Evolutionary conservation across 2,888 invertebrate species (phyloP), one percentile per base, ranked within the genome.

Genomic region (Caenorhabditis macrosperma): DNA sequence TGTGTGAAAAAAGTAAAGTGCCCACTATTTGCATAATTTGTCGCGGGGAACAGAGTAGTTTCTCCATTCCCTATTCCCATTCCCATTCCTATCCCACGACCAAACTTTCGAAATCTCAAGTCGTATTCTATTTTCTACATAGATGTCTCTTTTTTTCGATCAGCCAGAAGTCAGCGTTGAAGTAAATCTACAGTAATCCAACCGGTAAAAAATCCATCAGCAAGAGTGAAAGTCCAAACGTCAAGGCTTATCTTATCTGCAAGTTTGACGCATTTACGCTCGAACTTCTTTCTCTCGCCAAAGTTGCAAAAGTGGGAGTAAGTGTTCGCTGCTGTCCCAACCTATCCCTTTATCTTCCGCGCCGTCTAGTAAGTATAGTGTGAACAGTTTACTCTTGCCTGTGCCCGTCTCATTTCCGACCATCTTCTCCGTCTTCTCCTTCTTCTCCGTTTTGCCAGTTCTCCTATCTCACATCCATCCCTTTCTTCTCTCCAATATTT

Each of bases 11-110:
- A 69, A 69, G 61, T 30, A 63, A 72, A 72, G 72, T 72, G 72
- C 72, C 72, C 72, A 55, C 72, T 57, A 74, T 74, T 74, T 74
- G 74, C 74, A 74, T 74, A 64, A 63, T 63, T 72, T 64, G 57
- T 64, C 33, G 46, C 46, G 28, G 26, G 26, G 64, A 7, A 54
- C 50, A 54, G 57, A 59, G 72, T 57, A 63, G 63, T 64, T 57
- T 35, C 9, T 52, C 17, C 17, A 44, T 35, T 50, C 38, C 59
- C 26, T 68, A 52, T 20, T 33, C 35, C n/a, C n/a, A n/a, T n/a
- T n/a, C n/a, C n/a, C n/a, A n/a, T n/a, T n/a, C n/a, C n/a, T n/a
- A n/a, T n/a, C n/a, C n/a, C 44, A 17, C 44, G 44, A 44, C n/a
- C 44, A 48, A 22, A 48, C 10, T 48, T 48, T 48, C 24, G 10